Evolutionary conservation across 2,113 vertebrate species (phyloP).

Genomic region (Anas platyrhynchos): DNA sequence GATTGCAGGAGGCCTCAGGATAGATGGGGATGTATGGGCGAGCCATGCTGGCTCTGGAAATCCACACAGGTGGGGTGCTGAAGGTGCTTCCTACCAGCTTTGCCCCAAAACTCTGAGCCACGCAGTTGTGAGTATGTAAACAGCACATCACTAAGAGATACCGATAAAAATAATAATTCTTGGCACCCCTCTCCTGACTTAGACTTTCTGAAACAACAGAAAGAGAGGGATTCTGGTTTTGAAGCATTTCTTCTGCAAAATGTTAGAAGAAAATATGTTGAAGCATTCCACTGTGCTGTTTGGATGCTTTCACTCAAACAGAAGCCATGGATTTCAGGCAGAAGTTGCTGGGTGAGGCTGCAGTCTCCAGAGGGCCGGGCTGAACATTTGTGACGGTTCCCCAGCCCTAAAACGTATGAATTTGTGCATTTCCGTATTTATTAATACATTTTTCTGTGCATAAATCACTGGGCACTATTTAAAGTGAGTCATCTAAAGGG

Average conservation of each 20-base stretch:
- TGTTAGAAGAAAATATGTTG: neutral
- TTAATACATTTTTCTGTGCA: neutral
- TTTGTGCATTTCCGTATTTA: neutral
- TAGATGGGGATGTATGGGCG: neutral
- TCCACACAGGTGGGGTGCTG: neutral
- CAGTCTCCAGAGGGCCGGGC: neutral
- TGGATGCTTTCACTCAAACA: neutral
- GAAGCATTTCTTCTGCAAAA: neutral
- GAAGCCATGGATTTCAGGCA: neutral
- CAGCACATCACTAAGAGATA: neutral
- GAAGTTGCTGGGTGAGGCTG: constrained; percentile 28
- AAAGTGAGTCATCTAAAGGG: constrained; percentile 43
- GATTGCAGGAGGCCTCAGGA: neutral
- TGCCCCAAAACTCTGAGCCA: neutral
- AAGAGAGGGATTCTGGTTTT: neutral
- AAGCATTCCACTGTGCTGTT: neutral
- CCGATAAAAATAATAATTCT: neutral
- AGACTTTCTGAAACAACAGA: neutral
- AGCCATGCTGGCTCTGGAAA: neutral
- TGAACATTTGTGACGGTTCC: neutral
- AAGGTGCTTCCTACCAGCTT: neutral
- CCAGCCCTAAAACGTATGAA: accelerated
- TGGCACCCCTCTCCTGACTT: neutral
- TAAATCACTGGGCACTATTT: constrained; percentile 18
- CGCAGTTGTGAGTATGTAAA: neutral